Base-by-base conservation (phyloP, 2,113 vertebrate species). In the Dromaius novaehollandiae region DNA sequence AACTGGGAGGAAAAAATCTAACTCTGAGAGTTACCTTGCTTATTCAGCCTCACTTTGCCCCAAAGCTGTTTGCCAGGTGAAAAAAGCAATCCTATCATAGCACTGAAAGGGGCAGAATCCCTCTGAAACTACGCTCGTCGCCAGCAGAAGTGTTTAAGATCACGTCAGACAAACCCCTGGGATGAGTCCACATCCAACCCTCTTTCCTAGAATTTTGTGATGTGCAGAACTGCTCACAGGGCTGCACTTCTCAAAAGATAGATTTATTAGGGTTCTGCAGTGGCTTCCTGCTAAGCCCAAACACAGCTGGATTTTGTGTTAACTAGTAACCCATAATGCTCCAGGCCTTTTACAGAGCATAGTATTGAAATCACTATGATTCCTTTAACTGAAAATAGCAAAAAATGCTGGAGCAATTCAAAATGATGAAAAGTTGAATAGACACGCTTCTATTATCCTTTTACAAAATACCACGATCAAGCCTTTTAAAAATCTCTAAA, bases 161-260 rank as follows among this genome's bases (percentile, higher is more conserved):
- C 0, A 0, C 1, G 0, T 61, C 0, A 21, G 48, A 83, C 34
- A 90, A 83, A 76, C 53, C 79, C 63, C 58, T 1, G 1, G 66
- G 71, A 90, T 24, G 15, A 1, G 6, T 22, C 79, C 38, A 65
- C 42, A 64, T 80, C 70, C 56, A 85, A 38, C 32, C 17, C 82
- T 86, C 48, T 48, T 76, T 68, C 25, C 66, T 34, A 24, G 19
- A n/a, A 85, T 44, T 83, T 14, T 34, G 60, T 36, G 30, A 94
- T 66, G 44, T 30, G 9, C 83, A 76, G 16, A 91, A 70, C 13
- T 80, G 64, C 68, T 70, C 58, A 77, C 1, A 26, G 77, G 66
- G 25, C 42, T 89, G 40, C 87, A 73, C 22, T 50, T 92, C 55
- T 46, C 50, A 77, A 76, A 96, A 73, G 11, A 10, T 42, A 17